Evolutionary conservation across 2,888 invertebrate species (phyloP).

Genomic region (Tiliacea aurago): DNA sequence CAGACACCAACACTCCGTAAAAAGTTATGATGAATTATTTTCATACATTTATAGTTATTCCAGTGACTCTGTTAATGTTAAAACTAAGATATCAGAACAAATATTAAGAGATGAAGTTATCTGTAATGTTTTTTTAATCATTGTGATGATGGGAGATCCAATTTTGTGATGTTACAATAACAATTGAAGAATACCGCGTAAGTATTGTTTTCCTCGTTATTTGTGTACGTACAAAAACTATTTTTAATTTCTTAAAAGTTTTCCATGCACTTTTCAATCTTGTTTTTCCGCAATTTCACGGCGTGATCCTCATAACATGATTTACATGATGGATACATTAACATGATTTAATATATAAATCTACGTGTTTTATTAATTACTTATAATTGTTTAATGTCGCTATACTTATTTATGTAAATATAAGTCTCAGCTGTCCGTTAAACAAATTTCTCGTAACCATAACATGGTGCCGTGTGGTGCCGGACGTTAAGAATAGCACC

Average conservation of each 20-base stretch:
- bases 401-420: conserved; percentile 7
- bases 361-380: neutral
- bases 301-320: no score
- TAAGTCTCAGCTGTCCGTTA: neutral
- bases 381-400: neutral
- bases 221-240: conserved; percentile 21
- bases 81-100: conserved; percentile 64
- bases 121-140: conserved; percentile 67
- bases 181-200: conserved; percentile 59
- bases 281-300: neutral
- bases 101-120: conserved; percentile 67
- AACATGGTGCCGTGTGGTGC: no score
- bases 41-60: conserved; percentile 67
- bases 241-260: conserved; percentile 13
- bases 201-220: conserved; percentile 61
- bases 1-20: conserved; percentile 67
- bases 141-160: conserved; percentile 66
- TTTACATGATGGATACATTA: neutral
- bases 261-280: neutral
- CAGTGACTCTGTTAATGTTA: conserved; percentile 67
- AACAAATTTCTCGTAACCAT: conserved; percentile 9
- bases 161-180: conserved; percentile 67
- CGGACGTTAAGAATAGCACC: no score
- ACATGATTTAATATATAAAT: neutral
- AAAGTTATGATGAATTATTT: conserved; percentile 77